These are phyloP conservation scores for Rhinopomastus cyanomelas DNA, from an alignment of 2,113 vertebrate genomes.

Conservation along the genomic window DNA sequence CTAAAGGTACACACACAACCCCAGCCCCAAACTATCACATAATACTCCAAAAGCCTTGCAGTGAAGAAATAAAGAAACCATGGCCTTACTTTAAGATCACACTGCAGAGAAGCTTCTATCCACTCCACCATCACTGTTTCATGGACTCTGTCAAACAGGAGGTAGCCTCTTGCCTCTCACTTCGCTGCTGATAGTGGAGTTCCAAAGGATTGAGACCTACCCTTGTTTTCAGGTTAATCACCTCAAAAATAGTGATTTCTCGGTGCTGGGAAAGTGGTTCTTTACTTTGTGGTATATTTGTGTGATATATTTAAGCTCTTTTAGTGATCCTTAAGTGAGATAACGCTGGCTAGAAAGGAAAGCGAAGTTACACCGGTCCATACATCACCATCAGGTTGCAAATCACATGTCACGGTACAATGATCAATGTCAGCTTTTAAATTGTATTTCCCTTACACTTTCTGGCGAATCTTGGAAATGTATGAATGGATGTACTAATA, in stretches of 20 bases:
- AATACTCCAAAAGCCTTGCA: not conserved
- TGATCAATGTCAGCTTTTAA: not conserved
- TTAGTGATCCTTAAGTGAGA: not conserved
- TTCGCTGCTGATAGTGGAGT: not conserved
- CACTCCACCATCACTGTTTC: not conserved
- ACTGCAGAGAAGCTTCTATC: not conserved
- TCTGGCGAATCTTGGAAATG: not conserved
- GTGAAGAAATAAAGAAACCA: not conserved
- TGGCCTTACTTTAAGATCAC: not conserved
- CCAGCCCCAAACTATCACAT: not conserved
- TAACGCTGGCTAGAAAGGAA: not conserved
- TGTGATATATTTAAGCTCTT: not conserved
- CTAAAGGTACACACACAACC: not conserved
- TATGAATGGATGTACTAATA: not conserved
- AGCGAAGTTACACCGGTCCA: not conserved
- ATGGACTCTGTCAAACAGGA: not conserved
- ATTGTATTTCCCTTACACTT: not conserved
- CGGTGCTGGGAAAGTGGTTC: not conserved
- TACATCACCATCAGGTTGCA: not conserved
- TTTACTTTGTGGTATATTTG: too few relatives aligned
- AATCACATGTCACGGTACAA: not conserved
- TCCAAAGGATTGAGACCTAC: not conserved
- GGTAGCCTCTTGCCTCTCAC: not conserved
- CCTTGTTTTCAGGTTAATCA: not conserved
- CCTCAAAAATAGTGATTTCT: not conserved